Percentiles rank a stretch among this genome's conserved stretches.
Conservation (phyloP, 2,113 vertebrate species). For the Verasper variegatus region DNA sequence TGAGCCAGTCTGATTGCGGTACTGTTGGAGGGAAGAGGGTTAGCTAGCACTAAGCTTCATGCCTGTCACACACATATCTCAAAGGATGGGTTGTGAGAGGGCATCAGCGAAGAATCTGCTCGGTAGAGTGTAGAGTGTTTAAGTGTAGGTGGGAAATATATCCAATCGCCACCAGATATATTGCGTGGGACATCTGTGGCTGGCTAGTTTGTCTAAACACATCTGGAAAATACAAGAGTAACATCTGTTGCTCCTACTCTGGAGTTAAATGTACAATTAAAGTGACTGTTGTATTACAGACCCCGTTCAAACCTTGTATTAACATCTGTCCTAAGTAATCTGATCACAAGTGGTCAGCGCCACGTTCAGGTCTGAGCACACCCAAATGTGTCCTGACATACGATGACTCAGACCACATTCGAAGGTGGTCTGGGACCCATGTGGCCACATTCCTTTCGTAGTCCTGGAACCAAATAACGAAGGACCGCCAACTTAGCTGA, state of each 20-base stretch:
- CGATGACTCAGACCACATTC: no score
- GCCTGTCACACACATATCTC: conserved; percentile 76
- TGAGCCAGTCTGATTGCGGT: conserved; percentile 96
- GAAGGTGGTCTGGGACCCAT: no score
- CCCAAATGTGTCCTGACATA: no score
- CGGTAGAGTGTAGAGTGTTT: background rate
- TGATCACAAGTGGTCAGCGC: background rate
- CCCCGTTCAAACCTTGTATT: background rate
- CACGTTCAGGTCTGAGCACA: no score
- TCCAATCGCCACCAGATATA: background rate
- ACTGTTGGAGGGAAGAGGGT: conserved; percentile 96
- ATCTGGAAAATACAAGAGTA: background rate
- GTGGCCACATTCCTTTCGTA: no score
- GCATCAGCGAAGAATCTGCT: conserved; percentile 3
- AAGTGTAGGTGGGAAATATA: background rate
- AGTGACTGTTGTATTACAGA: background rate
- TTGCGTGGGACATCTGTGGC: background rate
- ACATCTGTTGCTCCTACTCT: background rate
- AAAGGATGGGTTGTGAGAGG: conserved; percentile 20
- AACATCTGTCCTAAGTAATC: background rate
- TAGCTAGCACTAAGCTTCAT: conserved; percentile 85
- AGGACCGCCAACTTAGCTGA: no score
- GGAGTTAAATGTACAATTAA: no score
- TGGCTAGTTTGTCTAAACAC: background rate
- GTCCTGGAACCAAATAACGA: no score